A percentile compares a stretch with the other conserved stretches of the same genome.
These are phyloP conservation scores for Melanotaenia nigrans DNA, from an alignment of 2,797 vertebrate genomes.

Conservation along the genomic window DNA sequence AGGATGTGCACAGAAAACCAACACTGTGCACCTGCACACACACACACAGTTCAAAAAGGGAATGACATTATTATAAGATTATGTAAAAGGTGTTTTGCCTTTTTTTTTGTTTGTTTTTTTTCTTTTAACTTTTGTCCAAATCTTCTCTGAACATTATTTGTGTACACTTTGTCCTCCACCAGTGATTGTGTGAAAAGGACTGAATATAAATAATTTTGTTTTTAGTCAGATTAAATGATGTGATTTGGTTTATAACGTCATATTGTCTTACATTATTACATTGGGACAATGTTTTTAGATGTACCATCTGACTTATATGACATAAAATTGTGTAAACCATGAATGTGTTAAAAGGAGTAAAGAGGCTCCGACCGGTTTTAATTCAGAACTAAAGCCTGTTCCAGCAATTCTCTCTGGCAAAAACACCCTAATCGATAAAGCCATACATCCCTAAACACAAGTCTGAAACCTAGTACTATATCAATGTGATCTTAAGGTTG, in stretches of 20 bases:
- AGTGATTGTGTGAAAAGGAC: neutral
- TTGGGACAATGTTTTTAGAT: neutral
- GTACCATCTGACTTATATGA: too few species aligned
- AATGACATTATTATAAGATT: neutral
- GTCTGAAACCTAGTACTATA: too few species aligned
- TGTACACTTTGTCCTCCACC: neutral
- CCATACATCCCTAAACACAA: neutral
- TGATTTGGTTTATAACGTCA: neutral
- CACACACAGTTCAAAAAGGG: neutral
- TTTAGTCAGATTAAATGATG: neutral
- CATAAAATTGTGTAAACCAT: neutral
- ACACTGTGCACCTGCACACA: neutral
- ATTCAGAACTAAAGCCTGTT: neutral
- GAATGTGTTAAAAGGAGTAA: neutral
- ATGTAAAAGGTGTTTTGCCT: conserved; percentile 10
- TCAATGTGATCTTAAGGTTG: too few species aligned
- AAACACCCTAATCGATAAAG: neutral
- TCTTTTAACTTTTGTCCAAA: neutral
- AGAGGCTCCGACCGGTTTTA: neutral
- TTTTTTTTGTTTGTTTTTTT: neutral
- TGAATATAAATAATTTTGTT: neutral
- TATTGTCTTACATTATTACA: neutral
- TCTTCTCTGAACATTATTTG: neutral
- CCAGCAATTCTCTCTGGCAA: neutral
- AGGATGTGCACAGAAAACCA: neutral